Evolutionary conservation across 2,888 invertebrate genomes (phyloP), one percentile per base, ranked within the genome.

Genomic region (Sinohyriopsis cumingii): DNA sequence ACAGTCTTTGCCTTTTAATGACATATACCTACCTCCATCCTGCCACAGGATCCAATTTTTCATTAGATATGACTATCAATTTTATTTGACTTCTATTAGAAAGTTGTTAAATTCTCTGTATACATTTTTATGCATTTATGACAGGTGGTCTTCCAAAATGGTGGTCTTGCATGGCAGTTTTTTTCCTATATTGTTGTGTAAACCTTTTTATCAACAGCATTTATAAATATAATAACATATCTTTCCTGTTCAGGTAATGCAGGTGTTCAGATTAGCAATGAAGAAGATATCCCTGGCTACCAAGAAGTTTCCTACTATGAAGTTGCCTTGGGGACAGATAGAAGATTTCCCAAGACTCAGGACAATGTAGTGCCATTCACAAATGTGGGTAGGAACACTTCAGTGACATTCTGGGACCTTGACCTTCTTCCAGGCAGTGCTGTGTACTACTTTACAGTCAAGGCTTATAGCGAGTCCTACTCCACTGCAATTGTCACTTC

Each of bases 401-500:
- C 78, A 24, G 76, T 75, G 12, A 82, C 81, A 3, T 82, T 83
- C 59, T 74, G 71, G 28, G 74, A 80, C 65, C 71, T 84, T 53
- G 68, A 77, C 3, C 70, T 84, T 28, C 67, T 74, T 18, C 71
- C 81, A 0, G 65, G 71, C 12, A 67, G 63, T 12, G 78, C 78
- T 25, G 65, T 75, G 1, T 84, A 84, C 68, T 84, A 82, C 69
- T 77, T 80, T 55, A 84, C 84, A 54, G 84, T 84, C 15, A 72
- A 72, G 24, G 84, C 82, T 54, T 72, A 79, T 66, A 82, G 82
- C 60, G 60, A 66, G 19, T 74, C 80, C 0, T 73, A 70, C n/a
- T 74, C 84, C 7, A 69, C 69, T 59, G 73, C 79, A 5, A 73
- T 75, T 19, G 77, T 81, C 7, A 82, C 79, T 20, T 82, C 82